Evolutionary conservation across 2,113 vertebrate genomes (phyloP).

Genomic region (Atractosteus spatula): DNA sequence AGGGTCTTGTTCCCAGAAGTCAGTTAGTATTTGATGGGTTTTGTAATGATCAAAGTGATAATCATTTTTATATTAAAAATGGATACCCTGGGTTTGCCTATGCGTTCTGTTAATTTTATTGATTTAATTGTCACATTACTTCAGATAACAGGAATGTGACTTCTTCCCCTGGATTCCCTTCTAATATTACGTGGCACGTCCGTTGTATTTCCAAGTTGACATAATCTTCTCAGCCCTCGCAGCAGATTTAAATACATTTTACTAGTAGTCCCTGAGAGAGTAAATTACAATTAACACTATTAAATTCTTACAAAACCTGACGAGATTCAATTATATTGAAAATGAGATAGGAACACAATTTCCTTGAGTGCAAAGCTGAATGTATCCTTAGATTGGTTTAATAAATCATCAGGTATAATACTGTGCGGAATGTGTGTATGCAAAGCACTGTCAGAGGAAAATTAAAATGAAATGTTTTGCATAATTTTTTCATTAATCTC

Average conservation of each 20-base stretch:
- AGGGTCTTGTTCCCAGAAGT: no score
- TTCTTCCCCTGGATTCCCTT: constrained; percentile 39
- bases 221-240: constrained; percentile 53
- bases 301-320: constrained; percentile 87
- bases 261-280: constrained; percentile 71
- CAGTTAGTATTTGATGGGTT: neutral
- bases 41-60: neutral
- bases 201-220: constrained; percentile 61
- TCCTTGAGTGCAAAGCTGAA: constrained; percentile 54
- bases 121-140: constrained; percentile 33
- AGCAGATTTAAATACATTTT: constrained; percentile 66
- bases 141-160: constrained; percentile 38
- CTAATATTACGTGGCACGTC: constrained; percentile 65
- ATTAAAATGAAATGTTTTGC: constrained; percentile 81
- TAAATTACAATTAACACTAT: constrained; percentile 87
- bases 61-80: neutral
- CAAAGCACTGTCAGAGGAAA: constrained; percentile 74
- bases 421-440: constrained; percentile 63
- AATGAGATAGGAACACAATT: constrained; percentile 73
- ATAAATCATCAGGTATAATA: constrained; percentile 83
- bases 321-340: constrained; percentile 88
- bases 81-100: neutral
- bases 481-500: constrained; percentile 94
- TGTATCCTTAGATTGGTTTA: constrained; percentile 75
- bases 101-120: neutral